Conservation (phyloP, 2,113 vertebrate genomes). For the Xyliphius kryptos region DNA sequence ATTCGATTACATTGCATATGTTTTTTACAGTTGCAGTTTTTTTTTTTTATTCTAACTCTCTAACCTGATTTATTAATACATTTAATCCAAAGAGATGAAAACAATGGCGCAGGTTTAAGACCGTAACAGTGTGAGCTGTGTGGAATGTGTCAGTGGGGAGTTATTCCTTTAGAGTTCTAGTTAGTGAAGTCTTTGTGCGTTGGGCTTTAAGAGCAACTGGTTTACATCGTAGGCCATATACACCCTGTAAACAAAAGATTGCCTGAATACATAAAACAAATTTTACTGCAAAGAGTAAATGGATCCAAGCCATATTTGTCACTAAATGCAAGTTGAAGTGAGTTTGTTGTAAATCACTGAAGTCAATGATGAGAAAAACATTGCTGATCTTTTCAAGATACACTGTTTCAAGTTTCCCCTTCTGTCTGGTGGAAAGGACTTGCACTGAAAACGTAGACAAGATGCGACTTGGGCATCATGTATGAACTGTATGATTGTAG, state of each 20-base stretch:
- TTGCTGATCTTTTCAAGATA: slow-evolving; percentile 21
- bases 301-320: slow-evolving; percentile 41
- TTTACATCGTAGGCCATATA: no score
- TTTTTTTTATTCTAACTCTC: no score
- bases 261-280: slow-evolving; percentile 15
- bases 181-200: no score
- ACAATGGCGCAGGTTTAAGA: no score
- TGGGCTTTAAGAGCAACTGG: no score
- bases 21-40: no score
- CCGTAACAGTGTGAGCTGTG: no score
- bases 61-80: no score
- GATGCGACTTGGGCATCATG: slow-evolving; percentile 88
- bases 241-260: slow-evolving; percentile 7
- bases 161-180: no score
- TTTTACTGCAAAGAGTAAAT: not conserved
- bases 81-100: no score
- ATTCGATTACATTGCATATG: no score
- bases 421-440: slow-evolving; percentile 64
- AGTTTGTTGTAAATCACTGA: slow-evolving; percentile 22
- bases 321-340: slow-evolving; percentile 20
- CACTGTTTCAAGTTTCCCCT: slow-evolving; percentile 40
- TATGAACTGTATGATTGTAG: slow-evolving; percentile 89
- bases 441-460: slow-evolving; percentile 95
- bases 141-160: no score
- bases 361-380: slow-evolving; percentile 5